Conservation (phyloP, 2,888 invertebrate species). For the Scaeva pyrastri region DNA sequence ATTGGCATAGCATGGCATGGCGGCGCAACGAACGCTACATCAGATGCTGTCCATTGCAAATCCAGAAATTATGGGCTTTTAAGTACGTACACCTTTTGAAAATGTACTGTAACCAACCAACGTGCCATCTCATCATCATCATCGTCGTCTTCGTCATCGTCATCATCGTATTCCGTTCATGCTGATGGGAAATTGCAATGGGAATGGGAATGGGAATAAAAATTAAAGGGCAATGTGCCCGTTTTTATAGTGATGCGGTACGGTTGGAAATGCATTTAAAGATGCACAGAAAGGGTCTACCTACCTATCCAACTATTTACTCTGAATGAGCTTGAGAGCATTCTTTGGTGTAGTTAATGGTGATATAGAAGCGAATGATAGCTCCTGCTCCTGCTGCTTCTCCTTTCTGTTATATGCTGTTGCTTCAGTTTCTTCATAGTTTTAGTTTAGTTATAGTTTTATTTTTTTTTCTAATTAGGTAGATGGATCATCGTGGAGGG, state of each 20-base stretch:
- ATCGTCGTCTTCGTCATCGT: background rate
- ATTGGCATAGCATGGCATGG: too few relatives aligned
- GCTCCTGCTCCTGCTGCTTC: background rate
- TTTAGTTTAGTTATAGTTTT: background rate
- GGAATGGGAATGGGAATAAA: slow-evolving; percentile 52
- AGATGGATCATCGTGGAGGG: slow-evolving; percentile 61
- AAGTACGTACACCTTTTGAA: slow-evolving; percentile 64
- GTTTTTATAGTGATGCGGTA: slow-evolving; percentile 51
- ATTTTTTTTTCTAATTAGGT: slow-evolving; percentile 57
- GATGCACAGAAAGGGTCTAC: background rate
- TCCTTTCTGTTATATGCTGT: background rate
- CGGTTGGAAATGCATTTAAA: slow-evolving; percentile 62
- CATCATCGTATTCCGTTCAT: background rate
- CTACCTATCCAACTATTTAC: slow-evolving; percentile 11
- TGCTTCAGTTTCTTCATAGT: slow-evolving; percentile 29
- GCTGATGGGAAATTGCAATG: slow-evolving; percentile 5
- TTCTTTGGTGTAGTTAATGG: slow-evolving; percentile 26
- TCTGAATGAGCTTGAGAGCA: slow-evolving; percentile 40
- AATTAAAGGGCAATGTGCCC: slow-evolving; percentile 69
- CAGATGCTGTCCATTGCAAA: slow-evolving; percentile 57
- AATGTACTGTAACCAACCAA: slow-evolving; percentile 38
- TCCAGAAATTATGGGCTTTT: slow-evolving; percentile 72
- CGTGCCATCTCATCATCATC: slow-evolving; percentile 12
- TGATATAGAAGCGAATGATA: slow-evolving; percentile 30
- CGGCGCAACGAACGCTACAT: slow-evolving; percentile 29